A percentile compares a stretch with the other conserved stretches of the same genome.
phyloP scores from a whole-genome alignment of 2,113 vertebrate species.

The Coreoperca whiteheadi region DNA sequence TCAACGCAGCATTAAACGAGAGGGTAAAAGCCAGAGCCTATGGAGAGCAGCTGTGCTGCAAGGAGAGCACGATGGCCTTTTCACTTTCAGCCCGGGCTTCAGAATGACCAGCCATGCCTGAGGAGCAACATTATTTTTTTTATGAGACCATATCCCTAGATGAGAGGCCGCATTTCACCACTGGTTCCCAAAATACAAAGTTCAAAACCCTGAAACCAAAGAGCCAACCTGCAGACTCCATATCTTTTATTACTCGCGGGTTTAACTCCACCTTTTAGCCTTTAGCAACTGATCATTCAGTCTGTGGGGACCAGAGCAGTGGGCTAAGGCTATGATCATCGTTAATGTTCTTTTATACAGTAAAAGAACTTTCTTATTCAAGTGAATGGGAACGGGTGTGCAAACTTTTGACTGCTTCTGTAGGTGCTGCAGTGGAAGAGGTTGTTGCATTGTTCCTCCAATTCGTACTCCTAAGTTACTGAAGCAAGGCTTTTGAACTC shows the following conservation, averaged over 20 bases:
- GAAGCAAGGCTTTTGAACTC: not conserved
- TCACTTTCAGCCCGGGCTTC: conserved; percentile 18
- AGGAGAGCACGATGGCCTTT: not conserved
- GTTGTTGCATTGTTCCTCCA: not conserved
- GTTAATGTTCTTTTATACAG: not conserved
- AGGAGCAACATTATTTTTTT: conserved; percentile 17
- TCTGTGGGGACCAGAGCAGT: not conserved
- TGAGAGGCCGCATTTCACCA: conserved; percentile 16
- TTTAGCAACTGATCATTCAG: conserved; percentile 23
- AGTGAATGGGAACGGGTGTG: too few relatives aligned
- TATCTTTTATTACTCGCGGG: conserved; percentile 7
- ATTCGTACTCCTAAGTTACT: not conserved
- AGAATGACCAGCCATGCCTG: conserved; percentile 19
- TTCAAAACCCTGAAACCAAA: not conserved
- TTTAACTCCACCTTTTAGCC: conserved; percentile 13
- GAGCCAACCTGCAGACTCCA: not conserved
- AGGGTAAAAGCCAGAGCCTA: not conserved
- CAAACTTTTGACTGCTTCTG: too few relatives aligned
- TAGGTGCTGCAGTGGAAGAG: not conserved
- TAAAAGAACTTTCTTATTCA: too few relatives aligned
- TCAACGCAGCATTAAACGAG: not conserved
- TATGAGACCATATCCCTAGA: conserved; percentile 8
- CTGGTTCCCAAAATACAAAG: conserved; percentile 1
- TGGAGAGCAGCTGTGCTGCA: not conserved
- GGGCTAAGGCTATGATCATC: not conserved